Base-by-base conservation (phyloP, 2,888 invertebrate genomes). In the Apodemia duryi region DNA sequence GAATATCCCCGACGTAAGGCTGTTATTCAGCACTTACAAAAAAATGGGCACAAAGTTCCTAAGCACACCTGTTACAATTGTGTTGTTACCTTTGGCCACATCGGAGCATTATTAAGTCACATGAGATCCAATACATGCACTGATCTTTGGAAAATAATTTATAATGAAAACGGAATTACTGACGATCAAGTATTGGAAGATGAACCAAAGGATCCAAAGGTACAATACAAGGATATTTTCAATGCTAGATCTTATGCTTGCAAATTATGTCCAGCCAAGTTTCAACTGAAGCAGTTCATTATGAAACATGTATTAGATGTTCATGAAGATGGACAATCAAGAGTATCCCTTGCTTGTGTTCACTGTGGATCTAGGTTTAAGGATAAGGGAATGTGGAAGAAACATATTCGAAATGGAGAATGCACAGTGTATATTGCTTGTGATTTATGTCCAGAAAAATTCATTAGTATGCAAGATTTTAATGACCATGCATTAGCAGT, bases 51-150 rank as follows among this genome's bases (percentile, higher is more conserved):
- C 68, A 91, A 91, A 82, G 93, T 94, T 63, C 94, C 94, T 1
- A 93, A 93, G 72, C 94, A 93, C 72, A 94, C 94, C 0, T 94
- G 94, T 73, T 94, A 94, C 72, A 93, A 93, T 75, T 94, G 94
- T 74, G 93, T 94, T 67, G 84, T 94, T 41, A 93, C 94, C 0
- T 94, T 93, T 69, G 86, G 85, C 6, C 92, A 92, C 70, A 92
- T 92, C 66, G 92, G 92, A 32, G 92, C 92, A 46, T 73, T 92
- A 41, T 82, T 92, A 4, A 92, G 92, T 72, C 92, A 92, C 71
- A 92, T 92, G 92, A 80, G 92, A 69, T 85, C 91, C 6, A 91
- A 92, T 65, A 80, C 84, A 51, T 92, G 92, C 67, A 92, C 91
- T 9, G 83, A 92, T 75, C 76, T 91, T 35, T 92, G 92, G 92